Evolutionary conservation across 2,888 invertebrate species (phyloP).

Genomic region (Ectropis crepuscularia): DNA sequence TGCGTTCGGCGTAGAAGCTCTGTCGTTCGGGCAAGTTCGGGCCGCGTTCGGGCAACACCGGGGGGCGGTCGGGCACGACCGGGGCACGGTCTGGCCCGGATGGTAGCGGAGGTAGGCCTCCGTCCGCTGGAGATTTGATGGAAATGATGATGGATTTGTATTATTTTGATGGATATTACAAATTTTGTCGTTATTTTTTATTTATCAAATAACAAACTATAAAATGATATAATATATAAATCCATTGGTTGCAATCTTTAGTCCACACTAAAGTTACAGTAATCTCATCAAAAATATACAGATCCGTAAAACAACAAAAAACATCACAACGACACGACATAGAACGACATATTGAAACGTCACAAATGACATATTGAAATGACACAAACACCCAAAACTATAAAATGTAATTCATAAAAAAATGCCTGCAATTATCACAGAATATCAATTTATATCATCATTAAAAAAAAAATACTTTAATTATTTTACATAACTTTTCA

Average conservation of each 20-base stretch:
- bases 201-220: background rate
- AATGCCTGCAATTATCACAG: background rate
- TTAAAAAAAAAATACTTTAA: no score
- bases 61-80: constrained; percentile 53
- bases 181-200: background rate
- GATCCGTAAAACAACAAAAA: constrained; percentile 3
- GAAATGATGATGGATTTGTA: constrained; percentile 2
- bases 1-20: constrained; percentile 32
- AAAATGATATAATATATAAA: no score
- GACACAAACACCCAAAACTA: constrained; percentile 3
- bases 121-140: constrained; percentile 37
- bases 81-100: constrained; percentile 59
- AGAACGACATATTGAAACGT: background rate
- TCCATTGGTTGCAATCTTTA: no score
- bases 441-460: no score
- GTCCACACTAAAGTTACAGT: background rate
- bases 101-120: constrained; percentile 67
- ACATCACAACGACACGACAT: constrained; percentile 15
- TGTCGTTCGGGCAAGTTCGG: constrained; percentile 49
- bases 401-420: no score
- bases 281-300: background rate
- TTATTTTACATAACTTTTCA: no score
- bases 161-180: constrained; percentile 1
- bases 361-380: background rate
- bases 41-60: constrained; percentile 57